phyloP scores from a whole-genome alignment of 2,797 vertebrate genomes.

The Betta splendens region DNA sequence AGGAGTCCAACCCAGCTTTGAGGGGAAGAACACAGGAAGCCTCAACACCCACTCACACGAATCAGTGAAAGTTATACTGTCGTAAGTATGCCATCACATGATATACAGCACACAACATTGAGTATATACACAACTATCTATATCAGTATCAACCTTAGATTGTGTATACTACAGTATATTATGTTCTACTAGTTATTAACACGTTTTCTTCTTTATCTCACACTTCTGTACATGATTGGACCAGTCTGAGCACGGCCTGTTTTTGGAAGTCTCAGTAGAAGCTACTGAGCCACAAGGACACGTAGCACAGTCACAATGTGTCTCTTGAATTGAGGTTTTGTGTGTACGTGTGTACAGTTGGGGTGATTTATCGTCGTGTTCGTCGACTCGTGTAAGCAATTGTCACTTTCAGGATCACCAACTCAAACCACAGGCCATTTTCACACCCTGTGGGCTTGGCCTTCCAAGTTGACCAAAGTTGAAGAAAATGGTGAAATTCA shows the following conservation, averaged over 20 bases:
- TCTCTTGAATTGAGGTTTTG: conserved; percentile 16
- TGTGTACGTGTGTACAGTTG: conserved; percentile 35
- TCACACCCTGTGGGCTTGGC: conserved; percentile 17
- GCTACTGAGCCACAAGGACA: conserved; percentile 2
- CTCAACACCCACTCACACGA: conserved; percentile 11
- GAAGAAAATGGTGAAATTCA: too few relatives aligned
- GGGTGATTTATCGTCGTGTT: conserved; percentile 44
- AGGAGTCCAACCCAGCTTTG: conserved; percentile 28
- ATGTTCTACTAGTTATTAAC: too few relatives aligned
- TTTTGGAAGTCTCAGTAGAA: conserved; percentile 10
- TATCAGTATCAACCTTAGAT: too few relatives aligned
- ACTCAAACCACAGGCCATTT: conserved; percentile 20
- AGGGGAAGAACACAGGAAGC: conserved; percentile 15
- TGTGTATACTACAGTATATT: too few relatives aligned
- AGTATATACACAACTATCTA: too few relatives aligned
- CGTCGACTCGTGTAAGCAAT: conserved; percentile 33
- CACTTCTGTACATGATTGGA: neutral
- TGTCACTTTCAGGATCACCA: conserved; percentile 34
- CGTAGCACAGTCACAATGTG: conserved; percentile 23
- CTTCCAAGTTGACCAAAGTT: conserved; percentile 51
- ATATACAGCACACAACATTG: neutral
- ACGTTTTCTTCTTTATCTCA: too few relatives aligned
- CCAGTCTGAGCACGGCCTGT: neutral
- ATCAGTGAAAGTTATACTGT: conserved; percentile 24
- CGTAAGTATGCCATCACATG: conserved; percentile 9